Conservation (phyloP, 2,888 invertebrate genomes). For the Brachynemurus nebulosus region DNA sequence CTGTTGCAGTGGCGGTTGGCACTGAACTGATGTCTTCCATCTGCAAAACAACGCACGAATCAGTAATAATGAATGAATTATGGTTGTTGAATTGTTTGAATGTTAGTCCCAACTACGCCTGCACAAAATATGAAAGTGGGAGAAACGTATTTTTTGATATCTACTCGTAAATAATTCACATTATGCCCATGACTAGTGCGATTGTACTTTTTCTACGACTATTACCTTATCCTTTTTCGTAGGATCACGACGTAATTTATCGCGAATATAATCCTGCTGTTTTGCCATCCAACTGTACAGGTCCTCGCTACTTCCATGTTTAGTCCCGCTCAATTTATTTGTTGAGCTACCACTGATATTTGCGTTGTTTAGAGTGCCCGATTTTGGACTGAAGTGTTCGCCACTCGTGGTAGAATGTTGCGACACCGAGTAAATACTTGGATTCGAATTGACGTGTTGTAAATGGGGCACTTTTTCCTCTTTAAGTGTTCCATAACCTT, state of each 20-base stretch:
- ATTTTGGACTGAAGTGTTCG: constrained; percentile 30
- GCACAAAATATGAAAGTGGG: no score
- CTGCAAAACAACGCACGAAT: no score
- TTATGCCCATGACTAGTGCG: neutral
- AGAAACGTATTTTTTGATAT: no score
- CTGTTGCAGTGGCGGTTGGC: neutral
- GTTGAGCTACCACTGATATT: constrained; percentile 31
- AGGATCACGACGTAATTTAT: constrained; percentile 25
- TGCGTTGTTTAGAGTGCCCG: constrained; percentile 28
- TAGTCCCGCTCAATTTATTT: constrained; percentile 31
- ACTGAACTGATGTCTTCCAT: no score
- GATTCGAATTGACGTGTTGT: constrained; percentile 50
- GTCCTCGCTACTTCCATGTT: constrained; percentile 33
- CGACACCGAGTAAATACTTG: constrained; percentile 34
- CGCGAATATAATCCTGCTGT: constrained; percentile 51
- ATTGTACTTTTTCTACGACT: neutral
- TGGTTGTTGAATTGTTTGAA: no score
- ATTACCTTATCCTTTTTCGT: constrained; percentile 9
- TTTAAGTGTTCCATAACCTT: constrained; percentile 61
- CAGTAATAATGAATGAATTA: no score
- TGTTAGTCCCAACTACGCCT: no score
- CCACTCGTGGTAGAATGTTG: constrained; percentile 19
- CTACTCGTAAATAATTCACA: no score
- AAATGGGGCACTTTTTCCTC: constrained; percentile 44
- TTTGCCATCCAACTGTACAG: constrained; percentile 95